Evolutionary conservation across 2,888 invertebrate genomes (phyloP), one percentile per base, ranked within the genome.

Genomic region (Nomada goodeniana): DNA sequence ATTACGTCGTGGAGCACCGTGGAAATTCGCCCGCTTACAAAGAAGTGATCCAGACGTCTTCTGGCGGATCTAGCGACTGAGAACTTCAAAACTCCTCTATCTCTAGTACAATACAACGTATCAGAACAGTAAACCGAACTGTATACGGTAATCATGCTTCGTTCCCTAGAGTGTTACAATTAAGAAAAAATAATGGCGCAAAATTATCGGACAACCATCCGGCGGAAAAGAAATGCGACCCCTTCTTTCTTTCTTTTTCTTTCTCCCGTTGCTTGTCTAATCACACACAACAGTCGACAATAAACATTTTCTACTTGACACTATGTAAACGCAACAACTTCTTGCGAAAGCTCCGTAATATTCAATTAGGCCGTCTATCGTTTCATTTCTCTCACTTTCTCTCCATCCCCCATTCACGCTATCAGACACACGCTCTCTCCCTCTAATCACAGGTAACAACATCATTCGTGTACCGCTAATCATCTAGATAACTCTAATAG

Each of bases 401-500:
- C 29, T 36, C 42, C 4, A 4, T 70, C 20, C 50, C 47, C 63
- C 53, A n/a, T n/a, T 65, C 57, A 63, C n/a, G 68, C 36, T 36
- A 36, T 36, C 36, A 36, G 36, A 36, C 36, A 36, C 36, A 7
- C 36, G 7, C n/a, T 60, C 53, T 23, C 26, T 60, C 53, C n/a
- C 26, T 77, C 77, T 68, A 76, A 26, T 63, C 68, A 87, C 87
- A 83, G 63, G 70, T 70, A 82, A 81, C 86, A 86, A 84, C 72
- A 72, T 26, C 78, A 77, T 53, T 78, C 64, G 74, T 76, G 79
- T 76, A 84, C 47, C 80, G 78, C 88, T 88, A 87, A 71, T 79
- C n/a, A 82, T 81, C 86, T 87, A 88, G 86, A 64, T 72, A 82
- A 81, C 65, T 88, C 84, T 86, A 78, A 88, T 59, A 79, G 63